These are phyloP conservation scores for Pollenia amentaria DNA, from an alignment of 2,888 invertebrate species.

Conservation along the genomic window DNA sequence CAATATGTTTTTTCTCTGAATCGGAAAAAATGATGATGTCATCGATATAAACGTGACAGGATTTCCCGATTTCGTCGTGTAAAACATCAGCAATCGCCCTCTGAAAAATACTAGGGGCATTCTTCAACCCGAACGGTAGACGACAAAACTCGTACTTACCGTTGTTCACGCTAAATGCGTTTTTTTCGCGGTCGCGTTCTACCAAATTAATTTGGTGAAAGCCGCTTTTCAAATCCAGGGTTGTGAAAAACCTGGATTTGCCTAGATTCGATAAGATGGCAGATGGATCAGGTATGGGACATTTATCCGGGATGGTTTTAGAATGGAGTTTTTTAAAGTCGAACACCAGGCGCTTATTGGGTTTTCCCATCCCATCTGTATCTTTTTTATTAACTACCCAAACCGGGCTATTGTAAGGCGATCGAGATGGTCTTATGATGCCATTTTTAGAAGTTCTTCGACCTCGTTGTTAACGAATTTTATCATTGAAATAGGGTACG, in stretches of 20 bases:
- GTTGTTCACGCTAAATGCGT: slow-evolving; percentile 49
- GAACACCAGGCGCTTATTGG: slow-evolving; percentile 51
- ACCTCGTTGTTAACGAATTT: no score
- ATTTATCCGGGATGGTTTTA: slow-evolving; percentile 47
- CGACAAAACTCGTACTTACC: slow-evolving; percentile 69
- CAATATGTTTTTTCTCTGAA: slow-evolving; percentile 48
- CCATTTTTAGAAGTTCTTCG: no score
- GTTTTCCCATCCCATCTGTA: slow-evolving; percentile 44
- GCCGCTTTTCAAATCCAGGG: slow-evolving; percentile 64
- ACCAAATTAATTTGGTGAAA: slow-evolving; percentile 65
- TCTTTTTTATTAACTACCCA: slow-evolving; percentile 65
- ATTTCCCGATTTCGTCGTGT: slow-evolving; percentile 55
- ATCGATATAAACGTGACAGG: slow-evolving; percentile 57
- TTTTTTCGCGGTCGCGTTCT: slow-evolving; percentile 56
- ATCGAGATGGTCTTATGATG: no score
- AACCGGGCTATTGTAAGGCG: no score
- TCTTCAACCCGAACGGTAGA: slow-evolving; percentile 63
- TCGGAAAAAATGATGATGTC: slow-evolving; percentile 63
- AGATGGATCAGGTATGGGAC: slow-evolving; percentile 54
- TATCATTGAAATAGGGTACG: no score
- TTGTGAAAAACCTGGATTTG: slow-evolving; percentile 31
- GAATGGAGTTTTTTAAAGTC: slow-evolving; percentile 56
- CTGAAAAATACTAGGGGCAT: slow-evolving; percentile 58
- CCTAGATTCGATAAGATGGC: slow-evolving; percentile 58
- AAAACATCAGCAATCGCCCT: slow-evolving; percentile 57